A percentile compares a stretch with the other conserved stretches of the same genome.
Conservation (phyloP, 1,140 invertebrate species). For the Drosophila subobscura region DNA sequence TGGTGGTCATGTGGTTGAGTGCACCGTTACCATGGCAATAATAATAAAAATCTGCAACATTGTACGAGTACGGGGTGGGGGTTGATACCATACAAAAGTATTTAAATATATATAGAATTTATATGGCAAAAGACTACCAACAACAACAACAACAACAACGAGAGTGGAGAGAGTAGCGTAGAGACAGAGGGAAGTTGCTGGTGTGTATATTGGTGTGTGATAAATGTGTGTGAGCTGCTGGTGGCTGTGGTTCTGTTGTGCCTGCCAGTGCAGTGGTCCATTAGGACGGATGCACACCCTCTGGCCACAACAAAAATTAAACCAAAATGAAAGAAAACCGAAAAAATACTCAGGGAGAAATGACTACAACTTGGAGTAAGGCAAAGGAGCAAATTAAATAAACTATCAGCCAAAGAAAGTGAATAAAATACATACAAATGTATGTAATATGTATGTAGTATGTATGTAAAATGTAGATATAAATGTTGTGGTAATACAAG, state of each 20-base stretch:
- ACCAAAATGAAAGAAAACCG: slow-evolving; percentile 18
- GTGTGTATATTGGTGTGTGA: slow-evolving; percentile 13
- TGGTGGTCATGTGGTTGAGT: slow-evolving; percentile 61
- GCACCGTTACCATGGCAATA: slow-evolving; percentile 69
- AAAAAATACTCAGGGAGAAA: neutral
- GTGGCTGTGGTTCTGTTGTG: neutral
- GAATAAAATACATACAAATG: too few relatives aligned
- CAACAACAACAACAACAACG: slow-evolving; percentile 55
- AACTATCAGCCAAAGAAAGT: neutral
- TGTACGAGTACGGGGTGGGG: slow-evolving; percentile 38
- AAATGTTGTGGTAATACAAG: too few relatives aligned
- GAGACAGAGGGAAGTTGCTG: slow-evolving; percentile 50
- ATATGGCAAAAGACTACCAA: slow-evolving; percentile 57
- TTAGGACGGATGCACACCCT: slow-evolving; percentile 1
- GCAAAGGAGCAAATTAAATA: slow-evolving; percentile 3
- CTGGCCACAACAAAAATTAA: slow-evolving; percentile 13
- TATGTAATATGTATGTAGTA: too few relatives aligned
- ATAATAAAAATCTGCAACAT: slow-evolving; percentile 71
- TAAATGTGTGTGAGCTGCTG: slow-evolving; percentile 9
- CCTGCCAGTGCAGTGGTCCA: slow-evolving; percentile 13
- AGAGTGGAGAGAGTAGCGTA: slow-evolving; percentile 42
- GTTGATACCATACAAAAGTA: slow-evolving; percentile 49
- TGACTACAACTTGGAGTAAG: too few relatives aligned
- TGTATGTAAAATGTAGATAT: too few relatives aligned
- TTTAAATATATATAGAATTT: slow-evolving; percentile 48